phyloP scores from a whole-genome alignment of 2,888 invertebrate species.

The Portevinia maculata region DNA sequence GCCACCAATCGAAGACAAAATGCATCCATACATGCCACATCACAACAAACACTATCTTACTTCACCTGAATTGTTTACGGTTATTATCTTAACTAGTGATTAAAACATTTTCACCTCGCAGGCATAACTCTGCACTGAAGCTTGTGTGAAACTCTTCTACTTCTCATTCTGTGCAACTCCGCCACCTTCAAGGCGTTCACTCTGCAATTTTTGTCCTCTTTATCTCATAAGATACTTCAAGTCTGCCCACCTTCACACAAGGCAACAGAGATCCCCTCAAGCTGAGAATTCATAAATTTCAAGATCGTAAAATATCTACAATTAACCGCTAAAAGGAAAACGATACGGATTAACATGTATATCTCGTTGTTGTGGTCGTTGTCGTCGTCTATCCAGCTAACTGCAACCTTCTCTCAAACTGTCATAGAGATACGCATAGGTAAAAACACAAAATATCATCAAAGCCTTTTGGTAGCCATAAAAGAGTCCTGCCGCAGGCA shows the following conservation, averaged over 20 bases:
- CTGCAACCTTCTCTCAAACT: slow-evolving; percentile 33
- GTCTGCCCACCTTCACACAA: slow-evolving; percentile 25
- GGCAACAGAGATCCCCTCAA: not conserved
- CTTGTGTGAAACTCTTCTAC: slow-evolving; percentile 11
- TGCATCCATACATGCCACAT: slow-evolving; percentile 43
- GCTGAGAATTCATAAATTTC: slow-evolving; percentile 62
- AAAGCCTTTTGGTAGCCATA: slow-evolving; percentile 27
- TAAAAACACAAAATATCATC: slow-evolving; percentile 34
- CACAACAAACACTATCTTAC: slow-evolving; percentile 44
- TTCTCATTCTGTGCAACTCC: slow-evolving; percentile 2
- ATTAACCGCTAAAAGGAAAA: slow-evolving; percentile 71
- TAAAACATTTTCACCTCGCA: slow-evolving; percentile 60
- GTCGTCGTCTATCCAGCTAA: slow-evolving; percentile 10
- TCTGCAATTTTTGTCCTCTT: slow-evolving; percentile 57
- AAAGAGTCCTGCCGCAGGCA: slow-evolving; percentile 50
- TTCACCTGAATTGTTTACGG: slow-evolving; percentile 59
- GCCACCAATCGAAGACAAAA: slow-evolving; percentile 42
- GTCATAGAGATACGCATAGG: slow-evolving; percentile 60
- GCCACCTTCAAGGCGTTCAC: slow-evolving; percentile 56
- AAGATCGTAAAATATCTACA: slow-evolving; percentile 70
- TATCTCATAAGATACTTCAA: slow-evolving; percentile 48
- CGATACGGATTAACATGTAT: slow-evolving; percentile 69
- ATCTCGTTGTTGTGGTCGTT: slow-evolving; percentile 20
- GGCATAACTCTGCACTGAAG: slow-evolving; percentile 40
- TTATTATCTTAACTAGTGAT: slow-evolving; percentile 63